phyloP scores from a whole-genome alignment of 2,113 vertebrate genomes.

The Notiomystis cincta region DNA sequence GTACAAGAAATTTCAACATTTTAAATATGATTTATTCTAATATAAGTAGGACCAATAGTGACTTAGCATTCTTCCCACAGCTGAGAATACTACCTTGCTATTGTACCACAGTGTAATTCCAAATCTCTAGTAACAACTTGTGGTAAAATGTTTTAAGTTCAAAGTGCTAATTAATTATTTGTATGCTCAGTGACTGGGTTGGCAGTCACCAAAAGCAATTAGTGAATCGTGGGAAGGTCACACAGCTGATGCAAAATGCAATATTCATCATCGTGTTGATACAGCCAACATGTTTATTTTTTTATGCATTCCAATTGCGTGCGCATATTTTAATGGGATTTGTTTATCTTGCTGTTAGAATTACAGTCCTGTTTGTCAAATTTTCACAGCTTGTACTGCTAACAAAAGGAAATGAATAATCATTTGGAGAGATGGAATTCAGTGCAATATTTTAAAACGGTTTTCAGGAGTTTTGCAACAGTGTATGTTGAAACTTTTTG shows the following conservation, averaged over 20 bases:
- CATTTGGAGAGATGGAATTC: neutral
- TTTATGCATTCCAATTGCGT: neutral
- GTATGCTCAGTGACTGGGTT: neutral
- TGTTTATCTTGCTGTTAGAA: neutral
- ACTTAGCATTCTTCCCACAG: neutral
- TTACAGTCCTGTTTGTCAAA: neutral
- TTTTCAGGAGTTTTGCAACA: conserved; percentile 17
- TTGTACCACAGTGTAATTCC: neutral
- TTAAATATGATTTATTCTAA: neutral
- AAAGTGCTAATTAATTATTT: neutral
- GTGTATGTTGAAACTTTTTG: neutral
- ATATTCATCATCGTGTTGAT: neutral
- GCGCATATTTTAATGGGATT: neutral
- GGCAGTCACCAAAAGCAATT: neutral
- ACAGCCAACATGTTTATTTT: neutral
- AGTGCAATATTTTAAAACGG: neutral
- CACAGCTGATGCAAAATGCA: neutral
- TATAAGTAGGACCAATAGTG: neutral
- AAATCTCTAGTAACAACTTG: neutral
- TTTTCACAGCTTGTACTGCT: neutral
- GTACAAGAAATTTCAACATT: neutral
- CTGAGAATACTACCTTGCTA: neutral
- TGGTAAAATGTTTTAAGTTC: neutral
- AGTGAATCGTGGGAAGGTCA: neutral
- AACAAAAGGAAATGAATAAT: neutral